Percentiles rank a stretch among this genome's conserved stretches.
phyloP scores from a whole-genome alignment of 1,140 invertebrate genomes.

The Heliconius congener region DNA sequence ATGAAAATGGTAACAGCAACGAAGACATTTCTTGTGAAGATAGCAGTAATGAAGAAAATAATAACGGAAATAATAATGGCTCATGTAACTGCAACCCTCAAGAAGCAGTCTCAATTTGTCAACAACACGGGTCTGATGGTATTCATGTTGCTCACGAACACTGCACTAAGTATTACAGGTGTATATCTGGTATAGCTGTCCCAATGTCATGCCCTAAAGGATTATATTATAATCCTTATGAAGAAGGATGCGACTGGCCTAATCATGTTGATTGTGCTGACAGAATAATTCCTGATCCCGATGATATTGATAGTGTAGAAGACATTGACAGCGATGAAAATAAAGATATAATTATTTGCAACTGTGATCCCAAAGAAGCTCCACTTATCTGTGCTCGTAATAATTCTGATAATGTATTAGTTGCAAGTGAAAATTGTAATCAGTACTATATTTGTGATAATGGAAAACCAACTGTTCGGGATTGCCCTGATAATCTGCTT shows the following conservation, averaged over 20 bases:
- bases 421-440: slow-evolving; percentile 52
- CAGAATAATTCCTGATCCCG: slow-evolving; percentile 34
- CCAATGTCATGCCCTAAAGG: slow-evolving; percentile 34
- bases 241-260: slow-evolving; percentile 62
- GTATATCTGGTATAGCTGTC: slow-evolving; percentile 38
- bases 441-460: slow-evolving; percentile 51
- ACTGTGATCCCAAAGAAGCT: slow-evolving; percentile 42
- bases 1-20: neutral
- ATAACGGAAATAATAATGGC: slow-evolving; percentile 4
- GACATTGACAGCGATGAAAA: slow-evolving; percentile 12
- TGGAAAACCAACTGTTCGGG: slow-evolving; percentile 35
- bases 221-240: slow-evolving; percentile 45
- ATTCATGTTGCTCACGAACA: slow-evolving; percentile 53
- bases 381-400: slow-evolving; percentile 42
- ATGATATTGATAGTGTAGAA: slow-evolving; percentile 21
- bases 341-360: slow-evolving; percentile 27
- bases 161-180: slow-evolving; percentile 56
- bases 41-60: slow-evolving; percentile 18
- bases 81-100: slow-evolving; percentile 42
- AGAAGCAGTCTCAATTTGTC: slow-evolving; percentile 48
- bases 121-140: slow-evolving; percentile 40
- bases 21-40: neutral
- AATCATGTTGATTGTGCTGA: slow-evolving; percentile 72
- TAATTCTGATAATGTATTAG: slow-evolving; percentile 39
- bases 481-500: slow-evolving; percentile 38